phyloP scores from a whole-genome alignment of 2,113 vertebrate genomes.

The Lagopus muta region DNA sequence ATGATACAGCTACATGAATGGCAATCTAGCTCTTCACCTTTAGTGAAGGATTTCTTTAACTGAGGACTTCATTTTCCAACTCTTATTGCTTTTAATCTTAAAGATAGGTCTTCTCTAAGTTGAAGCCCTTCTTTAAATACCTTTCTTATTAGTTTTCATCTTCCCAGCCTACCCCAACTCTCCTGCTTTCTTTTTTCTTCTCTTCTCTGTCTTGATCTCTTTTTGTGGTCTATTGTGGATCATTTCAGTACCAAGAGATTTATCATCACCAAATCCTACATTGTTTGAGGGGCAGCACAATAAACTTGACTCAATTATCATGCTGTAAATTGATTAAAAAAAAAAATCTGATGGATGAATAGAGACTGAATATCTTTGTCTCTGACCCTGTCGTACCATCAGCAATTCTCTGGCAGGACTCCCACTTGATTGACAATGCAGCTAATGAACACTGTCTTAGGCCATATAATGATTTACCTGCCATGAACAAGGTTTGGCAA shows the following conservation, averaged over 20 bases:
- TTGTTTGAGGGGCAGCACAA: slow-evolving; percentile 61
- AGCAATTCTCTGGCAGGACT: slow-evolving; percentile 72
- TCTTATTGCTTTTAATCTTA: slow-evolving; percentile 2
- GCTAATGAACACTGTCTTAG: slow-evolving; percentile 81
- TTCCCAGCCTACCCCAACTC: not conserved
- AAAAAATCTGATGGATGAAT: slow-evolving; percentile 82
- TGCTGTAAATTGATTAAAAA: slow-evolving; percentile 82
- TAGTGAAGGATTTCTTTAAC: slow-evolving; percentile 55
- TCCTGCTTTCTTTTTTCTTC: not conserved
- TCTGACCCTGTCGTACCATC: slow-evolving; percentile 70
- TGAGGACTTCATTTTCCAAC: slow-evolving; percentile 54
- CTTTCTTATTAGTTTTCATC: slow-evolving; percentile 45
- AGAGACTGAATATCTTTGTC: slow-evolving; percentile 78
- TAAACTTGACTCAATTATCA: slow-evolving; percentile 73
- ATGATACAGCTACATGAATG: slow-evolving; percentile 69
- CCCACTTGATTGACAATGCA: slow-evolving; percentile 77
- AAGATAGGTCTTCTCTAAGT: not conserved
- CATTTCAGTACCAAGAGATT: slow-evolving; percentile 25
- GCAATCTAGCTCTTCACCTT: slow-evolving; percentile 73
- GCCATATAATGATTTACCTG: slow-evolving; percentile 80
- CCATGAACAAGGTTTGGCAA: slow-evolving; percentile 53
- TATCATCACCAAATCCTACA: slow-evolving; percentile 54
- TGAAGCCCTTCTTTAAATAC: slow-evolving; percentile 52
- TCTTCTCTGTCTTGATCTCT: not conserved
- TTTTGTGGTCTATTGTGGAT: slow-evolving; percentile 46